These are phyloP conservation scores for Pica pica DNA, from an alignment of 2,113 vertebrate genomes.

Conservation along the genomic window DNA sequence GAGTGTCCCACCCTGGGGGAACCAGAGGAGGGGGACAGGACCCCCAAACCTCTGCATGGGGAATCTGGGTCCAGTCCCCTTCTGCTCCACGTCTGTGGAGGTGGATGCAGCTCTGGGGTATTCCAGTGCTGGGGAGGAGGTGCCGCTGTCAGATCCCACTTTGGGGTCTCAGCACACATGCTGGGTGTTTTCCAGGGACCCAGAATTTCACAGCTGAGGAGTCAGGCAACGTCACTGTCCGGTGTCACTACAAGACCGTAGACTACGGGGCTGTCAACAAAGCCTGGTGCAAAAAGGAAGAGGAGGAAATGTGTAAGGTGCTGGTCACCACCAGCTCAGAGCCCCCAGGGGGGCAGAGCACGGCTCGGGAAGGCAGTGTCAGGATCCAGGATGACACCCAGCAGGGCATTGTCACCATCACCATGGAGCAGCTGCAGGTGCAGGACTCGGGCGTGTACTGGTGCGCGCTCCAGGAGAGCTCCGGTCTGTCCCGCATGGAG, in stretches of 20 bases:
- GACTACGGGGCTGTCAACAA: neutral
- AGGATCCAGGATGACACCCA: neutral
- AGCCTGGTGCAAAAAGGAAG: neutral
- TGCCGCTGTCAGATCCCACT: neutral
- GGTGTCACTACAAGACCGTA: neutral
- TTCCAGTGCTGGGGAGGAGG: neutral
- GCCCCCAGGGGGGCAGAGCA: accelerated
- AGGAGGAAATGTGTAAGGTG: accelerated
- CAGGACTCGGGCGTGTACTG: constrained; percentile 40
- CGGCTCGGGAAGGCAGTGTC: neutral
- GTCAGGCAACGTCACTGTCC: neutral
- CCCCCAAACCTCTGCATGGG: neutral
- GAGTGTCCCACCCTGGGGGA: neutral
- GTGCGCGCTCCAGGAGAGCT: neutral
- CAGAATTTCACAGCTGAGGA: neutral
- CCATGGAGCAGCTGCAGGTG: neutral
- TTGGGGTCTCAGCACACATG: neutral
- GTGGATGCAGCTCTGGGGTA: neutral
- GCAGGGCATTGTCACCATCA: neutral
- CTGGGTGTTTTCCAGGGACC: neutral
- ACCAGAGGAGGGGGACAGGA: neutral
- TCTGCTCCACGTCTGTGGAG: neutral
- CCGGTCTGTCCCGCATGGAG: neutral
- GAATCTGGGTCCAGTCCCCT: neutral
- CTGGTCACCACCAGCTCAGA: accelerated